Evolutionary conservation across 2,888 invertebrate species (phyloP).

Genomic region (Volucella inflata): DNA sequence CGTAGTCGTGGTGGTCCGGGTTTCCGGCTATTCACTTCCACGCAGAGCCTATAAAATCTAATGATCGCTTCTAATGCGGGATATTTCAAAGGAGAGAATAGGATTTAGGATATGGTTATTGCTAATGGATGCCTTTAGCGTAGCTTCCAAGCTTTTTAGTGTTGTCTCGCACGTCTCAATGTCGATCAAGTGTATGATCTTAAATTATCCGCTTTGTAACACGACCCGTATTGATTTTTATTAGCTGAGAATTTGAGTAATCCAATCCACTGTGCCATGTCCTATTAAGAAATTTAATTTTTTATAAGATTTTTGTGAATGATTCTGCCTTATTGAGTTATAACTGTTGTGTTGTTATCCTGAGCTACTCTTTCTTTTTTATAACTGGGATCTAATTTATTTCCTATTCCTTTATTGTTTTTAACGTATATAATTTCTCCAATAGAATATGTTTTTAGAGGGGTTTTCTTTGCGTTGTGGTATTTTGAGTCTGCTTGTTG

Average conservation of each 20-base stretch:
- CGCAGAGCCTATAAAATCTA: constrained; percentile 18
- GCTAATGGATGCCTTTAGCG: constrained; percentile 18
- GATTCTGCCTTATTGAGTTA: constrained; percentile 9
- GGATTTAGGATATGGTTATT: constrained; percentile 37
- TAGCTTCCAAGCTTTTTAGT: constrained; percentile 34
- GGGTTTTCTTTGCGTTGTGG: constrained; percentile 48
- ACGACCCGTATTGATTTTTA: constrained; percentile 37
- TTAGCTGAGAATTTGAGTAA: constrained; percentile 56
- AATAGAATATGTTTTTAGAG: constrained; percentile 45
- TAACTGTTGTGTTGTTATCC: constrained; percentile 22
- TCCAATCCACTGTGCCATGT: constrained; percentile 48
- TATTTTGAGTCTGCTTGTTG: constrained; percentile 54
- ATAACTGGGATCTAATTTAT: constrained; percentile 20
- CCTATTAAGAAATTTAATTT: constrained; percentile 8
- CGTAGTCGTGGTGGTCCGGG: constrained; percentile 27
- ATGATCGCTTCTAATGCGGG: constrained; percentile 3
- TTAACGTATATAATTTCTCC: constrained; percentile 42
- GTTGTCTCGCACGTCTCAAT: constrained; percentile 34
- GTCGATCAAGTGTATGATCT: constrained; percentile 58
- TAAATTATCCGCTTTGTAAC: constrained; percentile 52
- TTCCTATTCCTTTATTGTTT: constrained; percentile 20
- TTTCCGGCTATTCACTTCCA: constrained; percentile 33
- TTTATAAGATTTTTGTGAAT: constrained; percentile 24
- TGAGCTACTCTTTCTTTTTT: constrained; percentile 14
- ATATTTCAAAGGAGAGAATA: constrained; percentile 37